Percentiles rank a stretch among this genome's conserved stretches.
phyloP scores from a whole-genome alignment of 2,888 invertebrate genomes.

The Ischnus inquisitorius region DNA sequence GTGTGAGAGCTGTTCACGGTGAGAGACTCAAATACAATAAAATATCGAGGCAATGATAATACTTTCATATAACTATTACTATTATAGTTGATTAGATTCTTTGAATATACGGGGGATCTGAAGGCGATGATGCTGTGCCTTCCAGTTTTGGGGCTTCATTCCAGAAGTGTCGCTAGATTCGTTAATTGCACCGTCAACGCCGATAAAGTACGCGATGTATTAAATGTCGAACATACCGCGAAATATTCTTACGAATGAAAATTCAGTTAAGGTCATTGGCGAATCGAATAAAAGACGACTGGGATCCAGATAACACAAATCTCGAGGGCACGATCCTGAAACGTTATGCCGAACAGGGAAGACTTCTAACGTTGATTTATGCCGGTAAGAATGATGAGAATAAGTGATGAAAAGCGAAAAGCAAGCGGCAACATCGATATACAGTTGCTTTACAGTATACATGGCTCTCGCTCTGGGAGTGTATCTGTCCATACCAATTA shows the following conservation, averaged over 20 bases:
- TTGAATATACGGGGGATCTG: constrained; percentile 46
- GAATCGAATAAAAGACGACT: constrained; percentile 54
- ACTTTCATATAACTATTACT: too few species aligned
- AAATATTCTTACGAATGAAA: neutral
- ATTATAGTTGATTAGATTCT: constrained; percentile 60
- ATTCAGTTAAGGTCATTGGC: constrained; percentile 58
- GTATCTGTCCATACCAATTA: constrained; percentile 56
- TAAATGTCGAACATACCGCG: neutral
- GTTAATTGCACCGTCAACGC: constrained; percentile 55
- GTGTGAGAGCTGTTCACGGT: too few species aligned
- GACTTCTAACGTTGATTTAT: constrained; percentile 31
- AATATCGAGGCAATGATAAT: too few species aligned
- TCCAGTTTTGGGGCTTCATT: constrained; percentile 62
- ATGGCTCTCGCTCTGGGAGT: constrained; percentile 51
- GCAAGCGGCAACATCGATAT: too few species aligned
- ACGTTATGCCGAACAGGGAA: constrained; percentile 42
- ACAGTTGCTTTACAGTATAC: constrained; percentile 40
- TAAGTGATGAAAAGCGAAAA: neutral
- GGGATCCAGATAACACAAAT: constrained; percentile 12
- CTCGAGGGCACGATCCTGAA: constrained; percentile 49
- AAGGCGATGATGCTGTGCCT: constrained; percentile 58
- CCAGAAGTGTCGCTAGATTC: constrained; percentile 45
- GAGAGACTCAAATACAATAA: too few species aligned
- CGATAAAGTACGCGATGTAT: neutral
- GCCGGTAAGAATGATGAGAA: constrained; percentile 41